Evolutionary conservation across 1,140 invertebrate genomes (phyloP).

Genomic region (Pseudachorutes palmiensis): DNA sequence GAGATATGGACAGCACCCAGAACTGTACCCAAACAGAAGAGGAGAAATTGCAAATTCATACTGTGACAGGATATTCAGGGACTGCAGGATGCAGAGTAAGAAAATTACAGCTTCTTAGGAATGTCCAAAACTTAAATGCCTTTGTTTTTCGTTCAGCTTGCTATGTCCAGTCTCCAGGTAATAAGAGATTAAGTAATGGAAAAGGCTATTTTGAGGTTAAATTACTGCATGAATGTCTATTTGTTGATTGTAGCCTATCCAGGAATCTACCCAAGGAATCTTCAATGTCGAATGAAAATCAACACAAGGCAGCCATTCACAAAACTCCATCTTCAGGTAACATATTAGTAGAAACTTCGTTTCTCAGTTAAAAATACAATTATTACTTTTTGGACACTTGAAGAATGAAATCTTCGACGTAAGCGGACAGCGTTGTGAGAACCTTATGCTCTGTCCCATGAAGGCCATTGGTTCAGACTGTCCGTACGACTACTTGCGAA

Average conservation of each 20-base stretch:
- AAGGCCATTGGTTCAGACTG: constrained; percentile 57
- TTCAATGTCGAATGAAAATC: constrained; percentile 79
- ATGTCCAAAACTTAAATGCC: background rate
- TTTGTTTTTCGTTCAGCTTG: constrained; percentile 47
- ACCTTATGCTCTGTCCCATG: constrained; percentile 90
- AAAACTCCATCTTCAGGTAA: constrained; percentile 84
- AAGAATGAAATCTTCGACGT: constrained; percentile 88
- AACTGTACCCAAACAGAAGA: constrained; percentile 77
- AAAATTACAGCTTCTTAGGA: background rate
- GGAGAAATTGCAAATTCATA: constrained; percentile 74
- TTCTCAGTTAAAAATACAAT: too few relatives aligned
- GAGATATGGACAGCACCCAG: constrained; percentile 81
- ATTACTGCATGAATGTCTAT: too few relatives aligned
- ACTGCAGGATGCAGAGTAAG: constrained; percentile 64
- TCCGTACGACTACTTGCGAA: constrained; percentile 79
- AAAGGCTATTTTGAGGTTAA: too few relatives aligned
- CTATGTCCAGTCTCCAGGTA: constrained; percentile 69
- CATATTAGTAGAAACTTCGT: too few relatives aligned
- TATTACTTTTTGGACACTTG: too few relatives aligned
- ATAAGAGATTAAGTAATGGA: too few relatives aligned
- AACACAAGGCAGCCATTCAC: constrained; percentile 80
- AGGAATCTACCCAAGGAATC: constrained; percentile 77
- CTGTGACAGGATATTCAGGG: constrained; percentile 73
- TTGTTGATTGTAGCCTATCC: constrained; percentile 60
- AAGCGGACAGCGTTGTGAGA: constrained; percentile 84